Base-by-base conservation (phyloP, 2,797 vertebrate species). In the Anomalospiza imberbis region DNA sequence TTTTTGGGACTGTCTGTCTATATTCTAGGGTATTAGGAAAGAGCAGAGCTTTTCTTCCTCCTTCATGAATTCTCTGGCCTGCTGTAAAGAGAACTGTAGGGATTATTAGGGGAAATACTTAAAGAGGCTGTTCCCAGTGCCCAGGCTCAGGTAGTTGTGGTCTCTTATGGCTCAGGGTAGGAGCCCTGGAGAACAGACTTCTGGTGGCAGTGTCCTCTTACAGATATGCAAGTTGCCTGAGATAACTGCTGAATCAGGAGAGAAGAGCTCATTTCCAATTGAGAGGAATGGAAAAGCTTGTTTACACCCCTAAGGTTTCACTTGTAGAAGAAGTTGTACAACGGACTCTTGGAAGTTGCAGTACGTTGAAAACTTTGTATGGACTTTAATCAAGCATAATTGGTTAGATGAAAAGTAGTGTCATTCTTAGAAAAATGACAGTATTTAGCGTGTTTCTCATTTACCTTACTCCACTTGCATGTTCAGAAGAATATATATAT, bases 231-330 rank as follows among this genome's bases (percentile, higher is more conserved):
- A 26, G 17, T 68, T 81, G 34, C 26, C 21, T 50, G 24, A 86
- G 32, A 10, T 61, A 38, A 86, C 13, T 77, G 28, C 45, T 71
- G n/a, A 51, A 63, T 21, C 31, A 61, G 21, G 40, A 65, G 24
- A 72, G 45, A 77, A 85, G 21, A 87, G 44, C 20, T 34, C 17
- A 42, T 42, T 68, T n/a, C 31, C 42, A 20, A 13, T 60, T 55
- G 60, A 51, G 75, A 34, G 13, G 13, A 83, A 20, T 7, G 13
- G 44, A 79, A 38, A 79, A 14, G 13, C 15, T 74, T 36, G 13
- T 34, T 78, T 75, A 48, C 0, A 1, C 16, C 36, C 61, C 11
- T 0, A 0, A 32, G 34, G 3, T 81, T 66, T 51, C 38, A 26
- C 5, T 47, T n/a, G 6, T 12, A 75, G 44, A 17, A 31, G 8